Evolutionary conservation across 2,797 vertebrate species (phyloP).

Genomic region (Xiphophorus birchmanni): DNA sequence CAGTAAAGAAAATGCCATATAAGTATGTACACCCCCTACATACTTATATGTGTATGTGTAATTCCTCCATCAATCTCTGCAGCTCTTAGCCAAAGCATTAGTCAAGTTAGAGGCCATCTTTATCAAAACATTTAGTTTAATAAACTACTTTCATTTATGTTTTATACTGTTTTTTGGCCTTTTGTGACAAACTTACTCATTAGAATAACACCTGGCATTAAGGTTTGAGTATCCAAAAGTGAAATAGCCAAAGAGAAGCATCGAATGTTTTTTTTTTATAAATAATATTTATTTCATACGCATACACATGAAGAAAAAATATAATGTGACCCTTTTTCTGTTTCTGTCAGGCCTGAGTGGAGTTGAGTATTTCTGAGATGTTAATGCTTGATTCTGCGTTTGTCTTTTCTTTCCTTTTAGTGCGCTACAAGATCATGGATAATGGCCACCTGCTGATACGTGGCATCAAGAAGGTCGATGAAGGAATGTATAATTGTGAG

Average conservation of each 20-base stretch:
- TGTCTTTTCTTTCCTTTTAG: slow-evolving; percentile 67
- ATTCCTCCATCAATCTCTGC: too few relatives aligned
- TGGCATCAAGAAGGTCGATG: slow-evolving; percentile 94
- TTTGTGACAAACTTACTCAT: background rate
- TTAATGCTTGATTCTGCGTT: slow-evolving; percentile 5
- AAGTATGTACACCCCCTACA: background rate
- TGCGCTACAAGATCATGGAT: slow-evolving; percentile 86
- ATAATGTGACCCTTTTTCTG: background rate
- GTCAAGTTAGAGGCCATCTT: background rate
- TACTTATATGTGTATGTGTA: background rate
- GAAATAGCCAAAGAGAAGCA: background rate
- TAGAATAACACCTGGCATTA: background rate
- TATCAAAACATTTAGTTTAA: background rate
- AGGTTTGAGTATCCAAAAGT: background rate
- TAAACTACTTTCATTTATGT: background rate
- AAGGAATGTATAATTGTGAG: slow-evolving; percentile 94
- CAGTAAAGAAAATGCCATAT: too few relatives aligned
- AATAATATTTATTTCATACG: background rate
- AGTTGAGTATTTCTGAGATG: background rate
- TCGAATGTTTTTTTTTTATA: background rate
- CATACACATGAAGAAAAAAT: background rate
- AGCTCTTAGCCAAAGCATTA: background rate
- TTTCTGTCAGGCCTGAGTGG: background rate
- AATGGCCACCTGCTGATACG: slow-evolving; percentile 96
- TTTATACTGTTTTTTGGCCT: background rate